A percentile compares a stretch with the other conserved stretches of the same genome.
These are phyloP conservation scores for Meloidogyne exigua DNA, from an alignment of 1,140 invertebrate species.

Conservation along the genomic window DNA sequence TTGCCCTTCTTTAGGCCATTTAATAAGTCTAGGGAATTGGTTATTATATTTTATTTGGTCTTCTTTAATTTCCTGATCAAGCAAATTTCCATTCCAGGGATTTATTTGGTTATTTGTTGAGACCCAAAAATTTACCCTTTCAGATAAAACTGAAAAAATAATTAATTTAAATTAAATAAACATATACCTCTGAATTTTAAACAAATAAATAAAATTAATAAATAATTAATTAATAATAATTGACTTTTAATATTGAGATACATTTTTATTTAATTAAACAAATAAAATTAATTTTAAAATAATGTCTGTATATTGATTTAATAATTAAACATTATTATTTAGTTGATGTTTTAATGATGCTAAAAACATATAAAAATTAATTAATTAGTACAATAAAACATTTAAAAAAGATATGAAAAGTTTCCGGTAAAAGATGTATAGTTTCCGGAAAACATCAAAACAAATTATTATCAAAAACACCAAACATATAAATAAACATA, in stretches of 20 bases:
- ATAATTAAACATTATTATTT: not conserved
- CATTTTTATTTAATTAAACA: not conserved
- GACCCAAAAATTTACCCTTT: too few species aligned
- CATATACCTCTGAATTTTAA: not conserved
- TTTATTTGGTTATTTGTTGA: too few species aligned
- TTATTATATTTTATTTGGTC: not conserved
- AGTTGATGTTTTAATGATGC: too few species aligned
- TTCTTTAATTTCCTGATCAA: not conserved
- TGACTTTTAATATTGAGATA: not conserved
- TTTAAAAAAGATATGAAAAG: too few species aligned
- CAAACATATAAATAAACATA: too few species aligned
- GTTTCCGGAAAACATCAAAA: not conserved
- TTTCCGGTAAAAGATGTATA: not conserved
- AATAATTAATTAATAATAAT: not conserved
- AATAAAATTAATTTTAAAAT: not conserved
- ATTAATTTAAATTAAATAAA: too few species aligned
- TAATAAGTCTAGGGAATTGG: constrained; percentile 16
- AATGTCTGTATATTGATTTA: not conserved
- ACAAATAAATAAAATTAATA: not conserved
- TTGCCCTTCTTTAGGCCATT: constrained; percentile 18
- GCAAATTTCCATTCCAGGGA: not conserved
- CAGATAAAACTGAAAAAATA: too few species aligned
- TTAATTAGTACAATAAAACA: too few species aligned
- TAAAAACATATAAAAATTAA: not conserved
- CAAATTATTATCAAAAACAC: too few species aligned